Percentiles rank a stretch among this genome's conserved stretches.
These are phyloP conservation scores for Leuciscus waleckii DNA, from an alignment of 2,797 vertebrate genomes.

Conservation along the genomic window DNA sequence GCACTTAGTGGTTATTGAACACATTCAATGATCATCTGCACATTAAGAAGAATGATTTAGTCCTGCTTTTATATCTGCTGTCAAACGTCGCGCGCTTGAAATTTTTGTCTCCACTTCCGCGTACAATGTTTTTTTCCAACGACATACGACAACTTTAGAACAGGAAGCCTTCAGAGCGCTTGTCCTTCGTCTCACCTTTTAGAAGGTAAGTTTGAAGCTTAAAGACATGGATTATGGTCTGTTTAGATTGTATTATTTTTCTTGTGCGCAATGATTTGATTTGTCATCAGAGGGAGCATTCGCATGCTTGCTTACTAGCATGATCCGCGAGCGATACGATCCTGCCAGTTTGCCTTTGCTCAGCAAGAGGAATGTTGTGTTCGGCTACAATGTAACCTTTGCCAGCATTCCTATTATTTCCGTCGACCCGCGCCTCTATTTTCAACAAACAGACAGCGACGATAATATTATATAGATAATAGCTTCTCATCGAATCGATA, in stretches of 20 bases:
- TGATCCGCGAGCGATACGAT: conserved; percentile 49
- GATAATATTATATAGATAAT: not conserved
- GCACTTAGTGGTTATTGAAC: not conserved
- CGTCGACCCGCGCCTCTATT: not conserved
- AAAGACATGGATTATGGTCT: not conserved
- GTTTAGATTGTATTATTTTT: not conserved
- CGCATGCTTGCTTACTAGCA: conserved; percentile 48
- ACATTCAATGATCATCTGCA: not conserved
- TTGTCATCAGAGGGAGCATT: conserved; percentile 46
- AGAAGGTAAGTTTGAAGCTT: conserved; percentile 62
- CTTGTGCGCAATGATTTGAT: not conserved
- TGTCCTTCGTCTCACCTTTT: conserved; percentile 48
- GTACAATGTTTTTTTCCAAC: conserved; percentile 73
- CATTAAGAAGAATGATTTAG: conserved; percentile 30
- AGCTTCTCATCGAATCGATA: not conserved
- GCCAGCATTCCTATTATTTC: conserved; percentile 23
- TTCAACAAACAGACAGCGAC: not conserved
- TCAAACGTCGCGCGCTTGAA: conserved; percentile 53
- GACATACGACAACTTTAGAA: conserved; percentile 78
- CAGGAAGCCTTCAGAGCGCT: conserved; percentile 71
- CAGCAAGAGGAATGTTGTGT: conserved; percentile 65
- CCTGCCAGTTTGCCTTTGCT: conserved; percentile 48
- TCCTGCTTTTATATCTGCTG: not conserved
- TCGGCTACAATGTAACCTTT: conserved; percentile 54
- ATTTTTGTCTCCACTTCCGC: conserved; percentile 75